A percentile compares a stretch with the other conserved stretches of the same genome.
These are phyloP conservation scores for Henicopernis longicauda DNA, from an alignment of 2,113 vertebrate species.

Conservation along the genomic window DNA sequence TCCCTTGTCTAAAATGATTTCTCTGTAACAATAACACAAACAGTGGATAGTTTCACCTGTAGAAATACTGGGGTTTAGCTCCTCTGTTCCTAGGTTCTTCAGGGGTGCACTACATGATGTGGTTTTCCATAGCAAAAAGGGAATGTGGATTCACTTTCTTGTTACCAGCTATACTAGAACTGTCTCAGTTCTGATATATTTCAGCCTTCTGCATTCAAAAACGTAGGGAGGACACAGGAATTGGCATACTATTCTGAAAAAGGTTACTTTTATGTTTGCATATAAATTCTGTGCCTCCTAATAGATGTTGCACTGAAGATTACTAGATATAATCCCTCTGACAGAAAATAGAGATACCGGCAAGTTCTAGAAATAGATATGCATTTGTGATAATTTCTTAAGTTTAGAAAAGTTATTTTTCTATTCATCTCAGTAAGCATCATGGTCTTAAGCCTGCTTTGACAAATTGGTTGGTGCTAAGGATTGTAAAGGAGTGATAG, in stretches of 20 bases:
- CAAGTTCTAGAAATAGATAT: neutral
- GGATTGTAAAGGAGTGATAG: neutral
- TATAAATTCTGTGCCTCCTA: neutral
- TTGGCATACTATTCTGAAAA: neutral
- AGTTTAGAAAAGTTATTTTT: neutral
- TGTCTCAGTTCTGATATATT: neutral
- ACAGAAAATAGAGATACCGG: neutral
- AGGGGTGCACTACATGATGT: neutral
- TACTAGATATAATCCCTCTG: neutral
- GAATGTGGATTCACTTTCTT: neutral
- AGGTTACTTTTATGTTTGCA: neutral
- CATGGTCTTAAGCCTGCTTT: neutral
- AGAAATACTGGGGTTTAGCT: neutral
- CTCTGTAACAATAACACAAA: neutral
- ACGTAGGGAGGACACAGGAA: neutral
- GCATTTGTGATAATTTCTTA: neutral
- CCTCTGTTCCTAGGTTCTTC: neutral
- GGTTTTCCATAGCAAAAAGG: neutral
- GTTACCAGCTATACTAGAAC: neutral
- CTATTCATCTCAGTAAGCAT: neutral
- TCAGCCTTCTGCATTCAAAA: neutral
- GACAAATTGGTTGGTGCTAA: neutral
- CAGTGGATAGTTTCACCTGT: neutral
- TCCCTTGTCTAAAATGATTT: neutral
- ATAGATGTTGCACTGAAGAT: neutral